Evolutionary conservation across 2,888 invertebrate species (phyloP).

Genomic region (Oligia fasciuncula): DNA sequence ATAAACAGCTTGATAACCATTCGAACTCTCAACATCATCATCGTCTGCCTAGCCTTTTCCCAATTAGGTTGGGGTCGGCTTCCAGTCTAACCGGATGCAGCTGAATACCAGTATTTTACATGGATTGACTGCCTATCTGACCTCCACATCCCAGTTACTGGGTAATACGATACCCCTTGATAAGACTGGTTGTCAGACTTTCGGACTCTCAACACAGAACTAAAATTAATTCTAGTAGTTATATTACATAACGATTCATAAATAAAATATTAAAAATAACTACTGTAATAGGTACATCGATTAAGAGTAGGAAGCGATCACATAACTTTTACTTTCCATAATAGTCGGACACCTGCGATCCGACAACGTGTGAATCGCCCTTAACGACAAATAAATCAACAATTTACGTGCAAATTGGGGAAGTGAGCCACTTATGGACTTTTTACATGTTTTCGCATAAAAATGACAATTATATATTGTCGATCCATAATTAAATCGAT

Average conservation of each 20-base stretch:
- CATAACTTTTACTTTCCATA: conserved; percentile 58
- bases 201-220: background rate
- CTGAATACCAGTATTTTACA: no score
- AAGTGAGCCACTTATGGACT: conserved; percentile 13
- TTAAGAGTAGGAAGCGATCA: conserved; percentile 42
- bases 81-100: no score
- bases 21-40: no score
- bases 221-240: background rate
- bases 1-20: background rate
- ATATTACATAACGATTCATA: background rate
- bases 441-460: conserved; percentile 49
- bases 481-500: conserved; percentile 55
- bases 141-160: no score
- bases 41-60: no score
- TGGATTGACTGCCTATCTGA: no score
- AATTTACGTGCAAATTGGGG: conserved; percentile 25
- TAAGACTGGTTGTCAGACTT: no score
- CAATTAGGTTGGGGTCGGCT: no score
- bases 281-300: conserved; percentile 15
- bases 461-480: conserved; percentile 57
- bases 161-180: no score
- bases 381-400: conserved; percentile 55
- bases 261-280: conserved; percentile 19
- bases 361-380: conserved; percentile 49
- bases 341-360: conserved; percentile 39